Evolutionary conservation across 2,888 invertebrate genomes (phyloP), one percentile per base, ranked within the genome.

Genomic region (Synanthedon formicaeformis): DNA sequence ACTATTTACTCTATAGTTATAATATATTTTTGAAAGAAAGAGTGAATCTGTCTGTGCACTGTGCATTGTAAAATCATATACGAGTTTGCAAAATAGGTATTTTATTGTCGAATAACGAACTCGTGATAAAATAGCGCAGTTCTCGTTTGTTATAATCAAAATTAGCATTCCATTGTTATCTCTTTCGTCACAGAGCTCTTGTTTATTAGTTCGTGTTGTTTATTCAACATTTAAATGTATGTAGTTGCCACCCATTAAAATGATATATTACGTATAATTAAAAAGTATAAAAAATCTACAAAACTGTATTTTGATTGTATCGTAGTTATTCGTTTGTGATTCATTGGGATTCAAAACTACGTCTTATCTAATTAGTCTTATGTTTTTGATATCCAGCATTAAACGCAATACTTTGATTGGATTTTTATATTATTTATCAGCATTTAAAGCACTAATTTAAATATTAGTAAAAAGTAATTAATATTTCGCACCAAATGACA

Each of bases 111-210:
- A 74, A 73, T 73, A 73, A 34, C 34, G 34, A 34, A 34, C 34
- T 34, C 66, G 72, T 69, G 81, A 81, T 83, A 80, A 82, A 68
- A 66, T 64, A 60, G 74, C 63, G 61, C 66, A 78, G 81, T 71
- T 80, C 80, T 80, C 75, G 73, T 81, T 83, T 75, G n/a, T 45
- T 6, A 73, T 81, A 81, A 85, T 83, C 81, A 73, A 75, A 81
- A 80, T 80, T 80, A 73, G 75, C 80, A 84, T 85, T 83, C 83
- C 78, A 64, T 59, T 67, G 69, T 82, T 85, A 85, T 84, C 85
- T 79, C 53, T 59, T 68, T 63, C 74, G 75, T 73, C 75, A 75
- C 68, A 69, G 67, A 71, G 67, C 67, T 65, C 52, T 50, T 57
- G 53, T 56, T 55, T 56, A 53, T 50, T 55, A 34, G 34, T 10